Percentiles rank a stretch among this genome's conserved stretches.
These are phyloP conservation scores for Acomys russatus DNA, from an alignment of 2,797 vertebrate genomes.

Conservation along the genomic window DNA sequence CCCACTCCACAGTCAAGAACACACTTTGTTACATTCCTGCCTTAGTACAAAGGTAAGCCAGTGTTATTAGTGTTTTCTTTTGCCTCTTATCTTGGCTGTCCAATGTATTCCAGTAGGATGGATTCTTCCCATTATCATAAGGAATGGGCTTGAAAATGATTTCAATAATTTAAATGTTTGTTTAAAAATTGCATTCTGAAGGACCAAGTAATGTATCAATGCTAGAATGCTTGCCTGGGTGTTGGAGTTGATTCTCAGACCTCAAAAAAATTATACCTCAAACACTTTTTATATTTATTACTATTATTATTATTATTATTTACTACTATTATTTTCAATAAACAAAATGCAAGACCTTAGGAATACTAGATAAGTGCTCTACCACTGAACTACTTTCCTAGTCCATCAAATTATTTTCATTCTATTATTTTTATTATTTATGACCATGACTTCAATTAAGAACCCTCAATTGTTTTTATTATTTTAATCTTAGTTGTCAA, in stretches of 20 bases:
- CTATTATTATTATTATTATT: background rate
- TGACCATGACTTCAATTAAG: background rate
- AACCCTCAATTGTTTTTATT: background rate
- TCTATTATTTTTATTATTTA: background rate
- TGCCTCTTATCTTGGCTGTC: no score
- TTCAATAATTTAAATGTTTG: background rate
- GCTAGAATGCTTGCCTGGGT: background rate
- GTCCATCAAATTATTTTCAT: background rate
- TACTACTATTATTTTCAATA: no score
- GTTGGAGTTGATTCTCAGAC: background rate
- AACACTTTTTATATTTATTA: background rate
- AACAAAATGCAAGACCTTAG: background rate
- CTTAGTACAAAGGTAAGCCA: no score
- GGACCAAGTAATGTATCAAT: background rate
- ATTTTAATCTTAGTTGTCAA: background rate
- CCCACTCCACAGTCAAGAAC: background rate
- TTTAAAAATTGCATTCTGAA: background rate
- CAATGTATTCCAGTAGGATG: background rate
- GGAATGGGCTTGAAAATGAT: background rate
- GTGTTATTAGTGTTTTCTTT: no score
- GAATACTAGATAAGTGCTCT: background rate
- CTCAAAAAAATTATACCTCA: background rate
- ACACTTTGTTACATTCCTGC: no score
- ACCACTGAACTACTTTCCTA: background rate
- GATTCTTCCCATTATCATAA: background rate